Evolutionary conservation across 2,888 invertebrate genomes (phyloP).

Genomic region (Drosophila histrio): DNA sequence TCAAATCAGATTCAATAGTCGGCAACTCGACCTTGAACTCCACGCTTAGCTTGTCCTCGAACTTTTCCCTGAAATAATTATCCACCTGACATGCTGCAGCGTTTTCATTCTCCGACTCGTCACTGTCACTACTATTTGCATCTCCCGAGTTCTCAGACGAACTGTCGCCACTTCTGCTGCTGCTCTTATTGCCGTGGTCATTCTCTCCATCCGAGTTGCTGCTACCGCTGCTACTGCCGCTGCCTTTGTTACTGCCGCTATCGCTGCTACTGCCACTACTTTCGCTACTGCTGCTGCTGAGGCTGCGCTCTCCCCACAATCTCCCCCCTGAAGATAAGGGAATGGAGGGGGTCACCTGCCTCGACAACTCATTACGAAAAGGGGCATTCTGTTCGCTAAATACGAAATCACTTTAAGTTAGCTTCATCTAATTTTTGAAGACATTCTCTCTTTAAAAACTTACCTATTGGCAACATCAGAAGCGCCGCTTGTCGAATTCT

Average conservation of each 20-base stretch:
- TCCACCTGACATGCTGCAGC: not conserved
- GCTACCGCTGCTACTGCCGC: not conserved
- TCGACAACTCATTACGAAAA: not conserved
- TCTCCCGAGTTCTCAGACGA: not conserved
- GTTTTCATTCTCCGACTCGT: not conserved
- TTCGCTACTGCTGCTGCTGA: not conserved
- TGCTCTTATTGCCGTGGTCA: too few species aligned
- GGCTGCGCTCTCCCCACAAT: not conserved
- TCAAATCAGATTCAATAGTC: not conserved
- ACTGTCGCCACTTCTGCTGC: not conserved
- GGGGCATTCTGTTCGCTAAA: not conserved
- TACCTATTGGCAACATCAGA: not conserved
- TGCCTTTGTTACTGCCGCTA: not conserved
- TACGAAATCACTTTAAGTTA: not conserved
- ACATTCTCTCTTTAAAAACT: not conserved
- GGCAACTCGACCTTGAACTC: constrained; percentile 43
- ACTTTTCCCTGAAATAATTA: not conserved
- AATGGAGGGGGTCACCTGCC: not conserved
- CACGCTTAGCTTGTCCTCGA: constrained; percentile 15
- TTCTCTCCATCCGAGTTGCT: too few species aligned
- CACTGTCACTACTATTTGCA: not conserved
- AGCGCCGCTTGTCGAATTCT: too few species aligned
- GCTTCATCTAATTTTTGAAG: not conserved
- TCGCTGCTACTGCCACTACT: not conserved
- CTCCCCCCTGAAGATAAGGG: not conserved